These are phyloP conservation scores for Microplitis manilae DNA, from an alignment of 2,888 invertebrate genomes.

Conservation along the genomic window DNA sequence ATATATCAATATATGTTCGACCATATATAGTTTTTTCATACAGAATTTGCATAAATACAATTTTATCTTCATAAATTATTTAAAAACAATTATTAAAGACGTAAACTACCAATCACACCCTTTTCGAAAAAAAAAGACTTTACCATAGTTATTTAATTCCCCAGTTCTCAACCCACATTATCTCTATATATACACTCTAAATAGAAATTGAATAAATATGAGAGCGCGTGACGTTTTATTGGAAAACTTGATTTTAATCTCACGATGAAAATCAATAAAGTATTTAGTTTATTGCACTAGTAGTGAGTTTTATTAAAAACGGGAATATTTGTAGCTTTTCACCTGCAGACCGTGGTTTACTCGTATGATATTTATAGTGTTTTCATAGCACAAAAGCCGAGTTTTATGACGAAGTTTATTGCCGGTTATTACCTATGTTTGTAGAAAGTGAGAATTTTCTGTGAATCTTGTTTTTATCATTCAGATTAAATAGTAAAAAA, in stretches of 20 bases:
- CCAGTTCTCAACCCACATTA: too few species aligned
- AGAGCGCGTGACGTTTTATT: neutral
- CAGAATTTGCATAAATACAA: too few species aligned
- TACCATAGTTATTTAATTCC: too few species aligned
- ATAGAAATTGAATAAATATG: neutral
- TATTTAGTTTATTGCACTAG: neutral
- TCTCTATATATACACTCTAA: neutral
- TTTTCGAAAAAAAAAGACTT: too few species aligned
- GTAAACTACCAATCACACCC: too few species aligned
- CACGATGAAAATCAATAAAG: neutral
- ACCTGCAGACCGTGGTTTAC: neutral
- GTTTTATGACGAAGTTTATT: conserved; percentile 21
- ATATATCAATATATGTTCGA: too few species aligned
- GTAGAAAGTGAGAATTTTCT: neutral
- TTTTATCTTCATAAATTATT: too few species aligned
- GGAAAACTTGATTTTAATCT: neutral
- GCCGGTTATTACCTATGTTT: neutral
- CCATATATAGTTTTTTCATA: too few species aligned
- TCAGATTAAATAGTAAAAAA: neutral
- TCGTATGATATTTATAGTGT: conserved; percentile 10
- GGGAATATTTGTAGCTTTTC: conserved; percentile 21
- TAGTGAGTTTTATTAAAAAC: neutral
- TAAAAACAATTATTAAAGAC: too few species aligned
- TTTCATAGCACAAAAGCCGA: conserved; percentile 17
- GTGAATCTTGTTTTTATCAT: neutral